A percentile compares a stretch with the other conserved stretches of the same genome.
These are phyloP conservation scores for Scaptomyza flava DNA, from an alignment of 2,888 invertebrate genomes.

Conservation along the genomic window DNA sequence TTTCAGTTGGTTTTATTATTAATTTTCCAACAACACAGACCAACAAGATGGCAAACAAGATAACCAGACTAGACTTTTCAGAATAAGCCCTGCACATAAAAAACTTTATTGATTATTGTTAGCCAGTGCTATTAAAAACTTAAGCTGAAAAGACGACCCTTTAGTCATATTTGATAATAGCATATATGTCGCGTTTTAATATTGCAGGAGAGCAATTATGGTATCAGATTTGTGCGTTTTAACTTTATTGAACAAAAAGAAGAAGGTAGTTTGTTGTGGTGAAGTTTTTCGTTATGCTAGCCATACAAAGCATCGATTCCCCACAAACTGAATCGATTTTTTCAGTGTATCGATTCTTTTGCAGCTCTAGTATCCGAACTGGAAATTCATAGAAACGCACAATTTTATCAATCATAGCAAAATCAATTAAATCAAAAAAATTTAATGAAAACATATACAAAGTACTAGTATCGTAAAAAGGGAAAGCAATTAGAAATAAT, in stretches of 20 bases:
- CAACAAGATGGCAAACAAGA: not conserved
- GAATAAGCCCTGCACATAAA: too few relatives aligned
- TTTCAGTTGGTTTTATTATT: too few relatives aligned
- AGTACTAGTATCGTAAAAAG: constrained; percentile 35
- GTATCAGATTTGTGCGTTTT: not conserved
- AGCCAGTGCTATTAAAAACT: too few relatives aligned
- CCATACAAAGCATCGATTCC: too few relatives aligned
- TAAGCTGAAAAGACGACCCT: too few relatives aligned
- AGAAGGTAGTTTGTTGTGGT: not conserved
- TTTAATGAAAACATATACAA: constrained; percentile 4
- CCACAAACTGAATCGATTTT: too few relatives aligned
- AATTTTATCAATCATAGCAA: constrained; percentile 23
- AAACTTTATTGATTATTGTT: too few relatives aligned
- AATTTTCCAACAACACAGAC: too few relatives aligned
- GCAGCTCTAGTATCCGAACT: constrained; percentile 2
- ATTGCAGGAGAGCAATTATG: not conserved
- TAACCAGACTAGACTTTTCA: not conserved
- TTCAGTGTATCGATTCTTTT: too few relatives aligned
- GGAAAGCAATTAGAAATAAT: constrained; percentile 6
- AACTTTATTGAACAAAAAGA: not conserved
- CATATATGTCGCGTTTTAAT: too few relatives aligned
- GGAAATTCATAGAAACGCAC: constrained; percentile 43
- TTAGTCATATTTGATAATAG: too few relatives aligned
- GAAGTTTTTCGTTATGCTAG: too few relatives aligned
- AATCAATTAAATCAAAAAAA: constrained; percentile 31